Conservation (phyloP, 2,113 vertebrate species). For the Anas platyrhynchos region DNA sequence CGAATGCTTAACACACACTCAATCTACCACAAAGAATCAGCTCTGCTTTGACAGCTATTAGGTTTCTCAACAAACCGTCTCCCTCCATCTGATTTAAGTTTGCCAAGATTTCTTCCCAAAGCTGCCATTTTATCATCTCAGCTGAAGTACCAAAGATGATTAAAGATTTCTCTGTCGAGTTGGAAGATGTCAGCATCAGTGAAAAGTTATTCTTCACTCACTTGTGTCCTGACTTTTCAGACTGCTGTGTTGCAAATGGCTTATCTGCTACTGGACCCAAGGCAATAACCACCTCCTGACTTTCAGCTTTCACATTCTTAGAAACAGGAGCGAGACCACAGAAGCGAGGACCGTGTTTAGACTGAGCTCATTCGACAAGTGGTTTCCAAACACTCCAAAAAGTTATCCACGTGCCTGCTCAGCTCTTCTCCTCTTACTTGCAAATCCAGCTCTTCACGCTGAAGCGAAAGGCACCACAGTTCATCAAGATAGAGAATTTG, state of each 20-base stretch:
- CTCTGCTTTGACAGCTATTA: constrained; percentile 22
- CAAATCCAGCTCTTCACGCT: not conserved
- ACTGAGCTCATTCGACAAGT: not conserved
- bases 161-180: not conserved
- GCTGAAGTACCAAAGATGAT: not conserved
- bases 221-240: not conserved
- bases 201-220: not conserved
- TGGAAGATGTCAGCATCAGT: not conserved
- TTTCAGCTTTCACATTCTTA: not conserved
- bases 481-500: not conserved
- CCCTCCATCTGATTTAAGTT: not conserved
- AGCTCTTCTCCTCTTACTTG: not conserved
- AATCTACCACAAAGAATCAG: constrained; percentile 27
- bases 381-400: not conserved
- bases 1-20: constrained; percentile 34
- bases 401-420: not conserved
- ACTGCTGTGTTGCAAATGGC: not conserved
- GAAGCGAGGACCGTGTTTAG: not conserved
- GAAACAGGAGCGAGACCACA: not conserved
- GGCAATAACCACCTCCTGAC: not conserved
- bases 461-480: not conserved
- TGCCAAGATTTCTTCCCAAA: constrained; percentile 37
- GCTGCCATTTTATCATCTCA: not conserved
- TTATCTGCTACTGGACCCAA: not conserved
- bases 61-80: constrained; percentile 36